These are phyloP conservation scores for Hippocampus mohnikei DNA, from an alignment of 2,113 vertebrate genomes.

Conservation along the genomic window DNA sequence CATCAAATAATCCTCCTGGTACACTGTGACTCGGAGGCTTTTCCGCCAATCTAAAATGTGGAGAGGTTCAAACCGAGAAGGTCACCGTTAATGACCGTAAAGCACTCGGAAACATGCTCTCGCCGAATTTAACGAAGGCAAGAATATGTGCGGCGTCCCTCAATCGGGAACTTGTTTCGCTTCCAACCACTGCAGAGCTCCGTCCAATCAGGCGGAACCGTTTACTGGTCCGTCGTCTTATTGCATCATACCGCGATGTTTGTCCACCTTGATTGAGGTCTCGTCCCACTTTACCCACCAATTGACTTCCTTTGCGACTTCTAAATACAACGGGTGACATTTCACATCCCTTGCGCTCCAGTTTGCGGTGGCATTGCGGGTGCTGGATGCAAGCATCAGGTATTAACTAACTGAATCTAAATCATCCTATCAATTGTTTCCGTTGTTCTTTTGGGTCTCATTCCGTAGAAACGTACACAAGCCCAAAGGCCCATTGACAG, in stretches of 20 bases:
- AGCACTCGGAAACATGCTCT: constrained; percentile 53
- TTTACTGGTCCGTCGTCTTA: background rate
- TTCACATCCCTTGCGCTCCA: background rate
- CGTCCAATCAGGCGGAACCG: constrained; percentile 30
- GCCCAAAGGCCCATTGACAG: constrained; percentile 29
- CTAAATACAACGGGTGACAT: too few relatives aligned
- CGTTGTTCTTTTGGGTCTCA: constrained; percentile 25
- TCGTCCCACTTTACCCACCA: too few relatives aligned
- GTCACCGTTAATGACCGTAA: constrained; percentile 58
- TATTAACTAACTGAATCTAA: constrained; percentile 31
- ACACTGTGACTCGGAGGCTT: constrained; percentile 51
- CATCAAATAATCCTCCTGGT: constrained; percentile 44
- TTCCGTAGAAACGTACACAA: background rate
- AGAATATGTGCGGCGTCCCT: constrained; percentile 48
- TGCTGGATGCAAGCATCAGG: constrained; percentile 26
- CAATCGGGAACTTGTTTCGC: constrained; percentile 39
- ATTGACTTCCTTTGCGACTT: too few relatives aligned
- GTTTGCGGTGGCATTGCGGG: constrained; percentile 6
- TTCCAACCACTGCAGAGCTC: constrained; percentile 42
- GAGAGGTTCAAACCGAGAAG: constrained; percentile 55
- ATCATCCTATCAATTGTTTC: constrained; percentile 43
- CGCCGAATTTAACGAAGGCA: constrained; percentile 27
- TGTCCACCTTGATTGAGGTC: too few relatives aligned
- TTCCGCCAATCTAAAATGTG: constrained; percentile 57
- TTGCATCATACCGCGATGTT: too few relatives aligned